phyloP scores from a whole-genome alignment of 2,888 invertebrate genomes.

The Alviniconcha strummeri region DNA sequence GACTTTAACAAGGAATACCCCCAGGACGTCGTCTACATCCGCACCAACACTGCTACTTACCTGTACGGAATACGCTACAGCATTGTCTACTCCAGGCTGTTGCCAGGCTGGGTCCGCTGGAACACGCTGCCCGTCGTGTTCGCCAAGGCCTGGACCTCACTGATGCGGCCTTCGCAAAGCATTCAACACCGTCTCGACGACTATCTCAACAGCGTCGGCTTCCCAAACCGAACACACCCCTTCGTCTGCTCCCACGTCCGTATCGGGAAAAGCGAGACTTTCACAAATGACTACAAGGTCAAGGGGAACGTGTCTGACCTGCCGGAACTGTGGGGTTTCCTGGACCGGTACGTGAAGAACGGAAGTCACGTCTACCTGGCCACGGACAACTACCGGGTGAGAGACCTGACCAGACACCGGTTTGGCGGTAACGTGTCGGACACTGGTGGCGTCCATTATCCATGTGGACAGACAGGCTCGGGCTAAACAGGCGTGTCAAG shows the following conservation, averaged over 20 bases:
- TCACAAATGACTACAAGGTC: background rate
- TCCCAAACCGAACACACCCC: background rate
- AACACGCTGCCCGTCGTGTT: slow-evolving; percentile 15
- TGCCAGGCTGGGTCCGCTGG: background rate
- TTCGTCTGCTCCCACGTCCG: slow-evolving; percentile 6
- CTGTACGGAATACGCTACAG: background rate
- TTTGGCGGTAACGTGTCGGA: background rate
- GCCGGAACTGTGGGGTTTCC: background rate
- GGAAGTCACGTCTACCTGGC: background rate
- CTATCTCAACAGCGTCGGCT: slow-evolving; percentile 10
- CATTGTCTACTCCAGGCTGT: background rate
- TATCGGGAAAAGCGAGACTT: background rate
- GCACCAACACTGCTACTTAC: slow-evolving; percentile 30
- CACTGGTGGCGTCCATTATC: background rate
- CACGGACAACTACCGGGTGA: background rate
- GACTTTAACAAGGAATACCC: slow-evolving; percentile 37
- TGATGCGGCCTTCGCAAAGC: slow-evolving; percentile 36
- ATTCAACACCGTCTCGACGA: slow-evolving; percentile 31
- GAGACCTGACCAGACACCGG: background rate
- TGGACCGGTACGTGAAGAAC: background rate
- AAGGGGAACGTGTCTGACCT: background rate
- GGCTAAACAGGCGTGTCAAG: background rate
- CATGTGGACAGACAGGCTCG: background rate
- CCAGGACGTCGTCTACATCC: slow-evolving; percentile 40
- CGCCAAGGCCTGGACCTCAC: slow-evolving; percentile 32